phyloP scores from a whole-genome alignment of 2,888 invertebrate species.

The Yponomeuta evonymella region DNA sequence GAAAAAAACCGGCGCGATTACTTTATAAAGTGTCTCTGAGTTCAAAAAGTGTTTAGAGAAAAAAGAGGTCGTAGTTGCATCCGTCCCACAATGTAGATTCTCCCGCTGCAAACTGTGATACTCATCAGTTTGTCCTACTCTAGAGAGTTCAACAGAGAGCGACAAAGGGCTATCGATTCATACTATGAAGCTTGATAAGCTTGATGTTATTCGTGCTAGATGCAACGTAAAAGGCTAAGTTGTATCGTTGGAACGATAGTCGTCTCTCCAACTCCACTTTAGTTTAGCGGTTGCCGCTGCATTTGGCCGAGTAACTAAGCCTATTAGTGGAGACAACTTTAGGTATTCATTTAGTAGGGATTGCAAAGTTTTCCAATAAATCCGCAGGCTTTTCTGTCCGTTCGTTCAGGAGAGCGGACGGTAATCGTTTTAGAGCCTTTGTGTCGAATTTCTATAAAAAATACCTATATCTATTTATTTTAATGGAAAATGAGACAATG shows the following conservation, averaged over 20 bases:
- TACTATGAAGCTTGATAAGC: background rate
- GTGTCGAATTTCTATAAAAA: too few relatives aligned
- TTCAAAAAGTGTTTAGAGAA: background rate
- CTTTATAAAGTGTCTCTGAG: conserved; percentile 40
- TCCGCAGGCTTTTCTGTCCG: background rate
- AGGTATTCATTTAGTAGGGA: conserved; percentile 6
- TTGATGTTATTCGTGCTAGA: too few relatives aligned
- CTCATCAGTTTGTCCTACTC: too few relatives aligned
- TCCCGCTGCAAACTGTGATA: too few relatives aligned
- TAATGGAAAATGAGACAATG: too few relatives aligned
- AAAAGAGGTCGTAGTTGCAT: background rate
- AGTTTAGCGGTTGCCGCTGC: conserved; percentile 12
- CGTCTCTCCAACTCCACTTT: background rate
- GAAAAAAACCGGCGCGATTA: conserved; percentile 46
- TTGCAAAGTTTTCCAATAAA: background rate
- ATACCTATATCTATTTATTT: too few relatives aligned
- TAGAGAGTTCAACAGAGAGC: too few relatives aligned
- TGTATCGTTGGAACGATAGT: background rate
- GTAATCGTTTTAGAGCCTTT: background rate
- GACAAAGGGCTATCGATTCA: too few relatives aligned
- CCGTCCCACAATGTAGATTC: too few relatives aligned
- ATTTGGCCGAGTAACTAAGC: conserved; percentile 8
- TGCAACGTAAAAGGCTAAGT: background rate
- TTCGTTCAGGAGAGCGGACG: background rate
- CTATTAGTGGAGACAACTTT: conserved; percentile 11